Evolutionary conservation across 2,113 vertebrate genomes (phyloP).

Genomic region (Ptilonorhynchus violaceus): DNA sequence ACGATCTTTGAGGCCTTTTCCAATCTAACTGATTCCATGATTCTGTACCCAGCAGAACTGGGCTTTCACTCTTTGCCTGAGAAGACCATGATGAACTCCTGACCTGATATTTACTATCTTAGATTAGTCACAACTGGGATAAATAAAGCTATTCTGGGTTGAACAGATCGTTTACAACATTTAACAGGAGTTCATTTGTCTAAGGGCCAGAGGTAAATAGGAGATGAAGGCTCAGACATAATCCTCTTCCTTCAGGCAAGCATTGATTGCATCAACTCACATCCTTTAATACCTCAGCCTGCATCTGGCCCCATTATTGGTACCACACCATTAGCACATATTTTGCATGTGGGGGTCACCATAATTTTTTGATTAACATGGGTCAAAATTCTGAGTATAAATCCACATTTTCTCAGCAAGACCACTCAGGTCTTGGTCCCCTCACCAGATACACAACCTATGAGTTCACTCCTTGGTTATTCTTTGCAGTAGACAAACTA

Average conservation of each 20-base stretch:
- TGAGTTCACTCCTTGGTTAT: not conserved
- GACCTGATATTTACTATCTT: not conserved
- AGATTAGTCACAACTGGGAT: not conserved
- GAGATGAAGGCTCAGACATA: not conserved
- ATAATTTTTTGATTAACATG: fast-evolving
- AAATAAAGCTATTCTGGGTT: not conserved
- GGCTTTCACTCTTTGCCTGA: not conserved
- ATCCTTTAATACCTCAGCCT: not conserved
- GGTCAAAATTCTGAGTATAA: not conserved
- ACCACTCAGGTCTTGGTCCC: not conserved
- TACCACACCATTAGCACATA: not conserved
- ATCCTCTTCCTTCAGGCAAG: not conserved
- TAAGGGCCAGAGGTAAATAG: fast-evolving
- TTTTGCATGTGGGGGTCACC: not conserved
- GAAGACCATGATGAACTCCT: not conserved
- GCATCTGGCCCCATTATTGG: not conserved
- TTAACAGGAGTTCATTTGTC: not conserved
- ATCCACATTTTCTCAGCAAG: not conserved
- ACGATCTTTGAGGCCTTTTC: not conserved
- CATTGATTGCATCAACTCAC: not conserved
- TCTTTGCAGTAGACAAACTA: not conserved
- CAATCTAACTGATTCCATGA: not conserved
- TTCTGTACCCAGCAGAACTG: not conserved
- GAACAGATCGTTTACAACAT: not conserved
- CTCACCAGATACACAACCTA: not conserved